Base-by-base conservation (phyloP, 1,140 invertebrate genomes). In the Euura saliciscinereae region DNA sequence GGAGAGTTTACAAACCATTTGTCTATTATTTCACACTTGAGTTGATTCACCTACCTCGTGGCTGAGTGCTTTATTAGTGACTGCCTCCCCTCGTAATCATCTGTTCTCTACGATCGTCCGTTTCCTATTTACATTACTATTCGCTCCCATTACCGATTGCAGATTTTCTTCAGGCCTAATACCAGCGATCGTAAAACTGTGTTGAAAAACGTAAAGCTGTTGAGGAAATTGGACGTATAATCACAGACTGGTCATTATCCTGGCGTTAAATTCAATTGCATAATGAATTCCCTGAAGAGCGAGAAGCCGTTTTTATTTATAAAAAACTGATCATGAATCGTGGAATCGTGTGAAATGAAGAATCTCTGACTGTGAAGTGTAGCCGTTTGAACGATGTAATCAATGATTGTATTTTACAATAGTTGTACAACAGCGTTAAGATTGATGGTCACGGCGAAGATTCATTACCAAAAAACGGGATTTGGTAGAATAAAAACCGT, bases 281-380 rank as follows among this genome's bases (percentile, higher is more conserved):
- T 28, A 28, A 28, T 28, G 28, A 28, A 28, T 28, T 28, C 28
- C 28, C 28, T 28, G 28, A 1, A 28, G 1, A 28, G 28, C 28
- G 28, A 28, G 28, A 28, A 28, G 1, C 28, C 28, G n/a, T 28
- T 28, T 28, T 28, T 28, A 28, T 28, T 28, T 28, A 28, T 1
- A 28, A 28, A 28, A 28, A 28, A 28, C 28, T 28, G 28, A 28
- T 28, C 28, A 28, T 28, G 28, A 28, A 28, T 28, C 28, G 28
- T 28, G 28, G 28, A 28, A 28, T 28, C 28, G 28, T 28, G 28
- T 28, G 28, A 28, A 28, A 28, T 28, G 28, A 28, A 28, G 28
- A 28, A 28, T 28, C 28, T 28, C 28, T 28, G 28, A 28, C 70
- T 73, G 73, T 75, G 72, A 75, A 70, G 70, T 65, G 69, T 76